A percentile compares a stretch with the other conserved stretches of the same genome.
These are phyloP conservation scores for Botia almorhae DNA, from an alignment of 2,797 vertebrate species.

Conservation along the genomic window DNA sequence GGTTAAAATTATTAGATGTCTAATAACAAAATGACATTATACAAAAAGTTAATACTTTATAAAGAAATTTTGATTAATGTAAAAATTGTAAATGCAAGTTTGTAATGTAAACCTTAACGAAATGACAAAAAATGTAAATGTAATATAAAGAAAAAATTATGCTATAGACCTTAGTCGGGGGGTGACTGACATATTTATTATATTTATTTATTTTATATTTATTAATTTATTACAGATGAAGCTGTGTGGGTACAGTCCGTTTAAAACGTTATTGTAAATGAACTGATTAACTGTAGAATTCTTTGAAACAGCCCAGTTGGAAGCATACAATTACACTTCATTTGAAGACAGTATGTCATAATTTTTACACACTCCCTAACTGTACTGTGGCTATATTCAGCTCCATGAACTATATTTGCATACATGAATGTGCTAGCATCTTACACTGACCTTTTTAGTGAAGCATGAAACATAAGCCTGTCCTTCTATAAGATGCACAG, in stretches of 20 bases:
- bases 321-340: conserved; percentile 86
- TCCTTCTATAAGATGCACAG: background rate
- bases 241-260: too few relatives aligned
- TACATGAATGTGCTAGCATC: background rate
- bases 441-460: conserved; percentile 4
- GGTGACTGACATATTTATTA: too few relatives aligned
- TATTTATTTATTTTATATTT: too few relatives aligned
- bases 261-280: background rate
- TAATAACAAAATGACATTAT: background rate
- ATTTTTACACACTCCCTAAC: background rate
- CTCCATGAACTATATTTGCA: conserved; percentile 21
- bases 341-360: conserved; percentile 89
- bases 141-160: too few relatives aligned
- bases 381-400: background rate
- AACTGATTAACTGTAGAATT: background rate
- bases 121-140: too few relatives aligned
- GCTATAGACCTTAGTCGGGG: too few relatives aligned
- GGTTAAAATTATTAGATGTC: conserved; percentile 70
- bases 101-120: too few relatives aligned
- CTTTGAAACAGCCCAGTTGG: conserved; percentile 85
- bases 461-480: background rate
- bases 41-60: too few relatives aligned
- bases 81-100: too few relatives aligned
- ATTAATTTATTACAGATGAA: too few relatives aligned
- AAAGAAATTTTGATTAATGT: too few relatives aligned